These are phyloP conservation scores for Zeugodacus cucurbitae DNA, from an alignment of 1,140 invertebrate species.

Conservation along the genomic window DNA sequence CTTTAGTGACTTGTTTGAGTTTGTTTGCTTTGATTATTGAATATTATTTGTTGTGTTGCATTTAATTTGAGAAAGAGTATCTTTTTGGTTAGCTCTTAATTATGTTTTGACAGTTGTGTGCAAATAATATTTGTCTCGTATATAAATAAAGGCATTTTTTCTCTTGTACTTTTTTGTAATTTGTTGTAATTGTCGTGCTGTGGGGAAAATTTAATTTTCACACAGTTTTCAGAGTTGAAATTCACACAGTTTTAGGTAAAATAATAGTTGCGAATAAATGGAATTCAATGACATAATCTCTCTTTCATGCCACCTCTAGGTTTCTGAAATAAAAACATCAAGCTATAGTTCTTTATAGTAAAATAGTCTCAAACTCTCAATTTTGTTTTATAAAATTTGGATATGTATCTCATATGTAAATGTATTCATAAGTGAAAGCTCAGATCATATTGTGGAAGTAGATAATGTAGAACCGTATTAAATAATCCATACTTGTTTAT, in stretches of 20 bases:
- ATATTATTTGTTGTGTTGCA: neutral
- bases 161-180: neutral
- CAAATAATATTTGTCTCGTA: neutral
- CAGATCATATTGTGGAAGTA: too few species aligned
- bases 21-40: neutral
- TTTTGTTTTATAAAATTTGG: too few species aligned
- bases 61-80: neutral
- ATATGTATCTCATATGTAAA: too few species aligned
- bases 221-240: neutral
- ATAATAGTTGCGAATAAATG: too few species aligned
- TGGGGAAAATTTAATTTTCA: neutral
- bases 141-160: neutral
- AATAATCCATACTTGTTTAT: too few species aligned
- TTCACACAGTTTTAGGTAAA: neutral
- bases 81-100: neutral
- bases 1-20: neutral
- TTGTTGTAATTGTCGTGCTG: neutral
- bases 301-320: rapidly evolving
- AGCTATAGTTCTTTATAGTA: too few species aligned
- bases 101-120: conserved; percentile 6
- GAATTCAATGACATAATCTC: too few species aligned
- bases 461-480: too few species aligned
- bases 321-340: too few species aligned
- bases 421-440: too few species aligned
- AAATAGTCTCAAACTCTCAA: too few species aligned